Conservation (phyloP, 2,888 invertebrate species). For the Phengaris alcon region DNA sequence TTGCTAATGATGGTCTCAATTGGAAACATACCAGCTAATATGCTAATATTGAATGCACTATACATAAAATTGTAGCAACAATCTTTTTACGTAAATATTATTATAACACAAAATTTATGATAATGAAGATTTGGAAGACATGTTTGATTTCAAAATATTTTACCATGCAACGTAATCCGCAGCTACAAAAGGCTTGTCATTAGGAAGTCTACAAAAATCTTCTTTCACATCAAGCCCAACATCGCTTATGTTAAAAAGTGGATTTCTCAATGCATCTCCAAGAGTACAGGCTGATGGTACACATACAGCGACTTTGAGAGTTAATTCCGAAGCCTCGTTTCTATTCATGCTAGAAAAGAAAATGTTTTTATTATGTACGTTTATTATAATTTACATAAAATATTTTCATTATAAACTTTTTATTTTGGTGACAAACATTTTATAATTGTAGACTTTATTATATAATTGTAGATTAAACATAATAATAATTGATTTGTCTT, state of each 20-base stretch:
- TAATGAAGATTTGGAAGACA: no score
- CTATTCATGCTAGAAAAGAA: conserved; percentile 25
- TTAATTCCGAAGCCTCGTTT: conserved; percentile 33
- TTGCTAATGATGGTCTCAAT: no score
- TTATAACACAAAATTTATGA: no score
- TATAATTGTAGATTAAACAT: no score
- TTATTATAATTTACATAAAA: no score
- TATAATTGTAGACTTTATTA: no score
- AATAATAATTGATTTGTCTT: no score
- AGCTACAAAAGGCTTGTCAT: conserved; percentile 54
- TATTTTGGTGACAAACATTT: no score
- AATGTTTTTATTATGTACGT: not conserved
- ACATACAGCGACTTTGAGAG: conserved; percentile 48
- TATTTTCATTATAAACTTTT: not conserved
- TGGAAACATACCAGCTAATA: no score
- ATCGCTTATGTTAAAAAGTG: conserved; percentile 43
- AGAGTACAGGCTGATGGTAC: conserved; percentile 53
- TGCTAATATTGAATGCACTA: no score
- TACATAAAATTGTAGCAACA: no score
- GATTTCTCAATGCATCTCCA: conserved; percentile 43
- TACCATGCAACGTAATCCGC: conserved; percentile 52
- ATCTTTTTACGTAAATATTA: no score
- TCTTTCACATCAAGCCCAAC: conserved; percentile 46
- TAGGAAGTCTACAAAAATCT: conserved; percentile 50
- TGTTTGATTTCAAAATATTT: conserved; percentile 33